Evolutionary conservation across 2,888 invertebrate species (phyloP).

Genomic region (Volucella inflata): DNA sequence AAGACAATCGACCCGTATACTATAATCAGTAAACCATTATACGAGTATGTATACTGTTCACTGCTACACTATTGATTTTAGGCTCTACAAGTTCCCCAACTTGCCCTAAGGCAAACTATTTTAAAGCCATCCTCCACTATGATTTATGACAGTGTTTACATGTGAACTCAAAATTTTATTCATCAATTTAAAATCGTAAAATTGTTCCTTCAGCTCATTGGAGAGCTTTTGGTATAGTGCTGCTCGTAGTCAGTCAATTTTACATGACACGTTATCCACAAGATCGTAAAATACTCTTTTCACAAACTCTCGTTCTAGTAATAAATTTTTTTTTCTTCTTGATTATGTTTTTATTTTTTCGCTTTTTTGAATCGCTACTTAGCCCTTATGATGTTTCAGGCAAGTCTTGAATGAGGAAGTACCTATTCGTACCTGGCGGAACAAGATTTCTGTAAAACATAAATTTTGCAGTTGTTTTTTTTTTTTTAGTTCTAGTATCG

Average conservation of each 20-base stretch:
- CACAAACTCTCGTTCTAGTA: slow-evolving; percentile 31
- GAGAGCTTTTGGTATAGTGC: background rate
- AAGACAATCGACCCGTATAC: too few relatives aligned
- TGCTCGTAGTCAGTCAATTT: slow-evolving; percentile 26
- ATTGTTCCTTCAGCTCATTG: background rate
- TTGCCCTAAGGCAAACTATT: slow-evolving; percentile 35
- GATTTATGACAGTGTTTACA: slow-evolving; percentile 44
- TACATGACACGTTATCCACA: slow-evolving; percentile 59
- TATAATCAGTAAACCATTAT: slow-evolving; percentile 35
- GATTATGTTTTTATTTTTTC: background rate
- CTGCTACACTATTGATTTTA: slow-evolving; percentile 13
- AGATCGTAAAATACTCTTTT: slow-evolving; percentile 52
- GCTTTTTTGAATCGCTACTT: slow-evolving; percentile 50
- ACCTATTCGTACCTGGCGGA: slow-evolving; percentile 47
- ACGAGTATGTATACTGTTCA: background rate
- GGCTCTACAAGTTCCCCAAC: slow-evolving; percentile 19
- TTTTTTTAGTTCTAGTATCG: slow-evolving; percentile 8
- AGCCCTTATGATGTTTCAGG: slow-evolving; percentile 19
- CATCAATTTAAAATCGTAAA: slow-evolving; percentile 26
- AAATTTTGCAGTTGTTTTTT: slow-evolving; percentile 48
- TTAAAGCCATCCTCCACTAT: slow-evolving; percentile 52
- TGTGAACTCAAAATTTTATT: slow-evolving; percentile 18
- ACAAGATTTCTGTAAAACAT: slow-evolving; percentile 71
- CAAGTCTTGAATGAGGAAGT: slow-evolving; percentile 64
- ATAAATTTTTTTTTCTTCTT: slow-evolving; percentile 39